A percentile compares a stretch with the other conserved stretches of the same genome.
phyloP scores from a whole-genome alignment of 2,797 vertebrate genomes.

The Amazona ochrocephala region DNA sequence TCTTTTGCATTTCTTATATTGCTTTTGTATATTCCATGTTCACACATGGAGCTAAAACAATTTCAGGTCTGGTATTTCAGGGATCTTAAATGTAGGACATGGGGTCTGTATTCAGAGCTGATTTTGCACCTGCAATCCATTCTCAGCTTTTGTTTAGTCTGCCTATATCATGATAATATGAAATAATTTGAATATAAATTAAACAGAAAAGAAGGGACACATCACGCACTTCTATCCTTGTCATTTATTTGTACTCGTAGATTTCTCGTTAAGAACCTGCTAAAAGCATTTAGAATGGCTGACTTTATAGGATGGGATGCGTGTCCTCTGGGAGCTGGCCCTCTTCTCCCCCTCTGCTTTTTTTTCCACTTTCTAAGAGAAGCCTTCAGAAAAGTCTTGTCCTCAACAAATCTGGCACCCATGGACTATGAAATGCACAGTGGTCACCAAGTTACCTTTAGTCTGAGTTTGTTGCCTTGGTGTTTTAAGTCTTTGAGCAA shows the following conservation, averaged over 20 bases:
- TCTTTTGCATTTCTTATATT: not conserved
- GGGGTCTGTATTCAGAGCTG: not conserved
- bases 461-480: not conserved
- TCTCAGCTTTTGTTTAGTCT: not conserved
- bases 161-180: not conserved
- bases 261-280: not conserved
- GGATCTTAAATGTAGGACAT: not conserved
- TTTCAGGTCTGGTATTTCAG: not conserved
- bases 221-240: not conserved
- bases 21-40: not conserved
- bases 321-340: not conserved
- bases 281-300: not conserved
- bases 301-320: not conserved
- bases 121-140: not conserved
- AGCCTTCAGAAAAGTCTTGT: not conserved
- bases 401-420: not conserved
- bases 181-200: not conserved
- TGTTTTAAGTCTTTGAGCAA: not conserved
- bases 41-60: not conserved
- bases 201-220: not conserved
- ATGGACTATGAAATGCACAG: not conserved
- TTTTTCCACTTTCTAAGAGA: not conserved
- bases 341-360: fast-evolving
- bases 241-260: not conserved
- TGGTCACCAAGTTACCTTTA: not conserved